Evolutionary conservation across 2,113 vertebrate species (phyloP).

Genomic region (Brachionichthys hirsutus): DNA sequence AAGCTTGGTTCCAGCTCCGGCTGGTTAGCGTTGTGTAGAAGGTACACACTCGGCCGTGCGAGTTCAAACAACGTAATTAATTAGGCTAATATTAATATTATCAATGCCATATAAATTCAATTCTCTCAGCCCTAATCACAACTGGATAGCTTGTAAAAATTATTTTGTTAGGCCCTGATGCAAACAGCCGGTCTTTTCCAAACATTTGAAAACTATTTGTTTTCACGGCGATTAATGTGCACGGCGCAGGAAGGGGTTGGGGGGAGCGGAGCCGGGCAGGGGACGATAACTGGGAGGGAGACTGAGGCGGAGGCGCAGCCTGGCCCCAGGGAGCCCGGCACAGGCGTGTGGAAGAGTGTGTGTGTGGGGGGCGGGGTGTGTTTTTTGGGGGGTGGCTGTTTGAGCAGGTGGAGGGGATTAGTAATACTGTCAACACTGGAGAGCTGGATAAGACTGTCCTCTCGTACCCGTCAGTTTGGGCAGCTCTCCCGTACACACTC

Average conservation of each 20-base stretch:
- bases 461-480: conserved; percentile 70
- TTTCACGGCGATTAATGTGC: conserved; percentile 79
- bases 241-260: conserved; percentile 55
- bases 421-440: conserved; percentile 92
- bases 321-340: conserved; percentile 70
- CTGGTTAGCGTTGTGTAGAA: conserved; percentile 79
- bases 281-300: conserved; percentile 75
- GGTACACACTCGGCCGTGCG: conserved; percentile 74
- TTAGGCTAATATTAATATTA: conserved; percentile 88
- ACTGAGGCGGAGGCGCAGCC: conserved; percentile 62
- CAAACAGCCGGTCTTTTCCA: conserved; percentile 81
- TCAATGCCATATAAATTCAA: conserved; percentile 83
- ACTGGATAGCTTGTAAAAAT: conserved; percentile 85
- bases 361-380: too few relatives aligned
- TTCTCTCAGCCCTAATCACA: conserved; percentile 84
- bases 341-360: conserved; percentile 69
- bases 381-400: conserved; percentile 84
- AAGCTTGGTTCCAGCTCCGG: conserved; percentile 74
- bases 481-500: conserved; percentile 67
- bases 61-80: conserved; percentile 86
- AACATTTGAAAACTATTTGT: conserved; percentile 85
- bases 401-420: conserved; percentile 99
- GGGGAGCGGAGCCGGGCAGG: conserved; percentile 66
- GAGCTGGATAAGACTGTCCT: conserved; percentile 80
- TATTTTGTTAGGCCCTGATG: conserved; percentile 84